Conservation (phyloP, 2,888 invertebrate genomes). For the Rotaria macrura region DNA sequence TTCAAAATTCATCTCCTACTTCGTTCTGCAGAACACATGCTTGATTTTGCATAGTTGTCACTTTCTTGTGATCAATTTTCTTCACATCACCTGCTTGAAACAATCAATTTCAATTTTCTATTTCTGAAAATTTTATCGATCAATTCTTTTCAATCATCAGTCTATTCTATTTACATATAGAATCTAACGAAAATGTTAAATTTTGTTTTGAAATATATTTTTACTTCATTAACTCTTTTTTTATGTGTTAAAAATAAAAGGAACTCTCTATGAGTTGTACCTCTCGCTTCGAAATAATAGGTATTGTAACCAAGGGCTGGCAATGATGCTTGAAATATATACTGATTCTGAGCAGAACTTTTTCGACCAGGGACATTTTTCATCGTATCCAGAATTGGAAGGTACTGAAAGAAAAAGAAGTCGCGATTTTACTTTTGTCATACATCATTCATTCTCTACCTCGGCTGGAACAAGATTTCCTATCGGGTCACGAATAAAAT, state of each 20-base stretch:
- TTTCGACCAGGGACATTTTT: background rate
- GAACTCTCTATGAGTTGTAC: no score
- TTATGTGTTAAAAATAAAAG: no score
- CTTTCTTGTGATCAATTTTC: background rate
- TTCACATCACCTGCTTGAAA: background rate
- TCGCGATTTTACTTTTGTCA: background rate
- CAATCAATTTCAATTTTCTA: no score
- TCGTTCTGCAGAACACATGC: background rate
- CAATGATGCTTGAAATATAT: conserved; percentile 40
- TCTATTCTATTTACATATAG: no score
- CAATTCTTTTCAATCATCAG: no score
- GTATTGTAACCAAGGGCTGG: conserved; percentile 41
- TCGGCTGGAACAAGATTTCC: conserved; percentile 44
- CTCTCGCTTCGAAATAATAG: no score
- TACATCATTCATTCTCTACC: conserved; percentile 35
- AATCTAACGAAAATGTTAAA: no score
- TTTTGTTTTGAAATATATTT: no score
- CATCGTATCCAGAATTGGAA: background rate
- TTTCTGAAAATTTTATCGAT: no score
- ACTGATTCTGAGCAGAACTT: conserved; percentile 39
- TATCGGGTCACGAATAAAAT: conserved; percentile 58
- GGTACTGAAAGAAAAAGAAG: no score
- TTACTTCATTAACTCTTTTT: no score
- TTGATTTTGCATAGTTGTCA: background rate
- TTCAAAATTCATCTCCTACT: background rate